Base-by-base conservation (phyloP, 2,113 vertebrate genomes). In the Sylvilagus bachmani region DNA sequence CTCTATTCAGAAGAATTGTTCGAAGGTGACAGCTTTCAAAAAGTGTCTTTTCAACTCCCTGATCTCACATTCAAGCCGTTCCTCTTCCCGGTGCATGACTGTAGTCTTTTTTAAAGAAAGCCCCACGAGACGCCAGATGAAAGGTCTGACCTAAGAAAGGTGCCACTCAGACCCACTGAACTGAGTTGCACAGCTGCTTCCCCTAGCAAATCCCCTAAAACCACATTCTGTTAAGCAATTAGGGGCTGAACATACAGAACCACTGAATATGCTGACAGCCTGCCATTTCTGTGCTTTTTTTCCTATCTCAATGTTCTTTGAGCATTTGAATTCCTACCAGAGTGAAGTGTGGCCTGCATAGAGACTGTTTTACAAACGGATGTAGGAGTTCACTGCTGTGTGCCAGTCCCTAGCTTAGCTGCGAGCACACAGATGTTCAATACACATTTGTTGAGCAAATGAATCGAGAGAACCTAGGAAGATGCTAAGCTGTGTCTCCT, bases 321-420 rank as follows among this genome's bases (percentile, higher is more conserved):
- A 96, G 31, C 33, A 85, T 11, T 95, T 62, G 55, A 62, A 85
- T 66, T 88, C 49, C 62, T 27, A 81, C 69, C 73, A n/a, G 22
- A 61, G 55, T 70, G 74, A 62, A 62, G 21, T 84, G 38, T 74
- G 86, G 51, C 27, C 29, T 84, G 77, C 49, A 17, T 21, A 67
- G 31, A 62, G 38, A 69, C 8, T 62, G 24, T 49, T 67, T 82
- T 69, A 22, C 27, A 86, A 88, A 38, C 14, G 51, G 12, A 14
- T 1, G 0, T 25, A 31, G 22, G 55, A 13, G 5, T 55, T 55
- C 4, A 31, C 49, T 12, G 61, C n/a, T 51, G 49, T 19, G 8
- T 19, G 21, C 31, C 19, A 80, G 53, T 53, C 58, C 53, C 33
- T 62, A 70, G 6, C 81, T 61, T 70, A 87, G 29, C 31, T 66